phyloP scores from a whole-genome alignment of 2,888 invertebrate species.

The Saturnia pavonia region DNA sequence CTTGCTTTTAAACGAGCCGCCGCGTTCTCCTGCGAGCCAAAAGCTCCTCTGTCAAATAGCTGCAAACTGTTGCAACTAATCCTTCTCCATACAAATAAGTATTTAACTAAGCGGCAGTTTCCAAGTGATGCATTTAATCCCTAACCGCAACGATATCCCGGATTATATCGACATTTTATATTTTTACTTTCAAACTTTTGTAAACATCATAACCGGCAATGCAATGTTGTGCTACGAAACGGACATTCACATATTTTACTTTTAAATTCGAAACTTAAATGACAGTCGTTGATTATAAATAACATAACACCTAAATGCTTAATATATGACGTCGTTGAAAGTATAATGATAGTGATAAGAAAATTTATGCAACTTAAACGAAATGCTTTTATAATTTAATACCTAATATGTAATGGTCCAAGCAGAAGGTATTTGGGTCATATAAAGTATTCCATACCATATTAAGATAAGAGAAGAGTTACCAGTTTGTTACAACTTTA shows the following conservation, averaged over 20 bases:
- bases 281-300: slow-evolving; percentile 36
- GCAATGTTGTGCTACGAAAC: slow-evolving; percentile 38
- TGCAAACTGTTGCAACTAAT: slow-evolving; percentile 68
- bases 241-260: slow-evolving; percentile 41
- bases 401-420: slow-evolving; percentile 28
- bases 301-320: slow-evolving; percentile 34
- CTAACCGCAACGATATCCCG: slow-evolving; percentile 65
- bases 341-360: slow-evolving; percentile 57
- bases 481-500: slow-evolving; percentile 4
- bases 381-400: slow-evolving; percentile 43
- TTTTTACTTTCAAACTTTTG: slow-evolving; percentile 55
- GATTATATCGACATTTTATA: slow-evolving; percentile 73
- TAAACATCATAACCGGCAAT: slow-evolving; percentile 50
- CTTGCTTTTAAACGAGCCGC: slow-evolving; percentile 47
- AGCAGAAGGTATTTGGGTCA: slow-evolving; percentile 24
- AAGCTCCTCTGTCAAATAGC: slow-evolving; percentile 55
- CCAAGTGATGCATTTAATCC: slow-evolving; percentile 71
- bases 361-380: slow-evolving; percentile 48
- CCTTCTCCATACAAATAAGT: slow-evolving; percentile 66
- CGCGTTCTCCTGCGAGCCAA: slow-evolving; percentile 42
- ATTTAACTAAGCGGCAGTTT: slow-evolving; percentile 67
- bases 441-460: slow-evolving; percentile 22
- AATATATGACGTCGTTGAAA: slow-evolving; percentile 56
- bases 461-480: slow-evolving; percentile 20
- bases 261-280: slow-evolving; percentile 39